A percentile compares a stretch with the other conserved stretches of the same genome.
Conservation (phyloP, 1,140 invertebrate genomes). For the Eufriesea mexicana region DNA sequence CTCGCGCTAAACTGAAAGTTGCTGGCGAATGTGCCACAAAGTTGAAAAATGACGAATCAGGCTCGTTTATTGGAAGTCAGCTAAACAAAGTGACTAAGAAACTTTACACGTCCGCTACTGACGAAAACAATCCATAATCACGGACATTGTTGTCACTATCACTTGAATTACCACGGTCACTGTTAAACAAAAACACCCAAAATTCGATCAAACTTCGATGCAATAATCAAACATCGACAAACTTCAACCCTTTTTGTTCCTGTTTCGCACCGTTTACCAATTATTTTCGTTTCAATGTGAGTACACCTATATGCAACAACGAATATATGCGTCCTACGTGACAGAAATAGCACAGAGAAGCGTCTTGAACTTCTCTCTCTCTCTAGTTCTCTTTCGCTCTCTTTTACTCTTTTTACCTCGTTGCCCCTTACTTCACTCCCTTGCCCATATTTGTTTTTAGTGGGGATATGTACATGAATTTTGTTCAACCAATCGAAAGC, state of each 20-base stretch:
- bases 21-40: not conserved
- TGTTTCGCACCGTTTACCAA: constrained; percentile 56
- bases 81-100: constrained; percentile 35
- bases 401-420: constrained; percentile 8
- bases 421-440: not conserved
- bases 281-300: constrained; percentile 57
- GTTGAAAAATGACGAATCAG: constrained; percentile 19
- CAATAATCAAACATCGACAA: constrained; percentile 3
- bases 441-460: too few species aligned
- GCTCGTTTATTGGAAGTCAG: constrained; percentile 18
- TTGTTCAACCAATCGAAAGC: constrained; percentile 39
- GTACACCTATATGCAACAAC: constrained; percentile 42
- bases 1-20: constrained; percentile 39
- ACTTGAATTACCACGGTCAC: constrained; percentile 57
- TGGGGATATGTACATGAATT: constrained; percentile 11
- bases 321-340: constrained; percentile 54
- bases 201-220: not conserved
- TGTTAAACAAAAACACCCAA: constrained; percentile 12
- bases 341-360: constrained; percentile 66
- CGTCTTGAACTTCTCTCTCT: constrained; percentile 45
- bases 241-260: constrained; percentile 22
- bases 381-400: constrained; percentile 15
- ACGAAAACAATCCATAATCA: constrained; percentile 79
- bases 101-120: constrained; percentile 73
- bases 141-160: constrained; percentile 74